Base-by-base conservation (phyloP, 2,113 vertebrate species). In the Clarias batrachus region DNA sequence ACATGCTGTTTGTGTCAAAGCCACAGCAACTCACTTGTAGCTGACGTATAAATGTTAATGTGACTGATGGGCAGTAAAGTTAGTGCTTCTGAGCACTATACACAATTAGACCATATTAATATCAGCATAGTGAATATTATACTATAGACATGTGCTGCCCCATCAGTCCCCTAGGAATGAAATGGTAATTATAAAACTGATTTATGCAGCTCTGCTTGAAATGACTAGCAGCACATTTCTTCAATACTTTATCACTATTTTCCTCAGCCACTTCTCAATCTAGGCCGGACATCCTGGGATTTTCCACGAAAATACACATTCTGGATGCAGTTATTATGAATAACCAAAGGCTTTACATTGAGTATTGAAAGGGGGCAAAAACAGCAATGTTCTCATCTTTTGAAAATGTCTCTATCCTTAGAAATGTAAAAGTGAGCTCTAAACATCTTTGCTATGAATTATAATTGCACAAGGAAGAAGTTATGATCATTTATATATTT, bases 231-330 rank as follows among this genome's bases (percentile, higher is more conserved):
- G 71, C 19, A 41, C 70, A 59, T 86, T 77, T 71, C 56, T 65
- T n/a, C 48, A 33, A 68, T 83, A 89, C 68, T 86, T 86, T 79
- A 68, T 79, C 30, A 77, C 60, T 77, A 70, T 37, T 80, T 81
- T 68, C 56, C 68, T 57, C 84, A 86, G 66, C 66, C 37, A 41
- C 41, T 27, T 79, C 33, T 56, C 71, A 86, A 93, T 92, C 65
- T 91, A 85, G 92, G 92, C 79, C 92, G 92, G 66, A 87, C 83
- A 63, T 86, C 73, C 54, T 87, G 92, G 91, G 91, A 93, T 82
- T 77, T 41, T 27, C 65, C 10, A 85, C 73, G 90, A 65, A 82
- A 88, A 87, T 83, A 76, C 62, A 81, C 60, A 80, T 84, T 70
- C 73, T 56, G n/a, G 27, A 12, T 87, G 76, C 78, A 56, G 71